Conservation (phyloP, 2,113 vertebrate genomes). For the Microcebus lehilahytsara region DNA sequence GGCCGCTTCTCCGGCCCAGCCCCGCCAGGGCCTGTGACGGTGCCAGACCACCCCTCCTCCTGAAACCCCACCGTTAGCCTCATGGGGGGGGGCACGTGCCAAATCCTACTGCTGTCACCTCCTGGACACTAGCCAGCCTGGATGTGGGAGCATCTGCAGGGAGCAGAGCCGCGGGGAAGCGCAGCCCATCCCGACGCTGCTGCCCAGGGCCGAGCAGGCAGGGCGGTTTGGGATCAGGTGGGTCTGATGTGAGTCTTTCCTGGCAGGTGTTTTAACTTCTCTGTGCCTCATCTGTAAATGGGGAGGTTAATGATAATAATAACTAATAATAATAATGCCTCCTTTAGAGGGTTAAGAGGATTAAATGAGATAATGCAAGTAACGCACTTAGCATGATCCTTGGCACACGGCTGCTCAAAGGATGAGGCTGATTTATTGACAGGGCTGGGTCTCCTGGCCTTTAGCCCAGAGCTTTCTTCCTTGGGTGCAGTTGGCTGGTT, state of each 20-base stretch:
- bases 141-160: neutral
- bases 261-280: neutral
- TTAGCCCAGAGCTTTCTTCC: neutral
- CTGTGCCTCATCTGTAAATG: neutral
- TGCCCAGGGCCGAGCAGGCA: neutral
- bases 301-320: neutral
- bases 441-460: neutral
- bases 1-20: neutral
- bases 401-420: neutral
- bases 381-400: neutral
- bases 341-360: neutral
- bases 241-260: neutral
- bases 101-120: neutral
- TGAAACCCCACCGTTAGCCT: neutral
- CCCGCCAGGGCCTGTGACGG: neutral
- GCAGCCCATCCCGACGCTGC: neutral
- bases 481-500: neutral
- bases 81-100: accelerated
- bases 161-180: neutral
- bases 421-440: neutral
- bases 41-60: neutral
- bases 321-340: neutral
- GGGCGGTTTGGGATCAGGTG: neutral
- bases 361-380: neutral
- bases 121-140: neutral